Evolutionary conservation across 2,888 invertebrate genomes (phyloP), one percentile per base, ranked within the genome.

Genomic region (Stenoptilia bipunctidactyla): DNA sequence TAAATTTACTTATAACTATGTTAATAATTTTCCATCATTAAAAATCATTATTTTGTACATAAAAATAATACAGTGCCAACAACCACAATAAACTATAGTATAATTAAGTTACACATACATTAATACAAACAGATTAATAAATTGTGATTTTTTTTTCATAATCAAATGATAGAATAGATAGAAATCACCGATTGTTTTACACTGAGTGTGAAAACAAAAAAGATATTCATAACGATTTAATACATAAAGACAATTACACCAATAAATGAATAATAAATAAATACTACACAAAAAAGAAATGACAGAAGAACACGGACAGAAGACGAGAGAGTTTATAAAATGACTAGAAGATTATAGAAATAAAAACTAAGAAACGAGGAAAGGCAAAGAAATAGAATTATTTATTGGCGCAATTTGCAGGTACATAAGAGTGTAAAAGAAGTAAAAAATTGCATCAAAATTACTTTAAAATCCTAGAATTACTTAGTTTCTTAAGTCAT

Each of bases 21-120:
- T 73, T 76, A 75, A 62, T 66, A 14, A 12, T 34, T 63, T 59
- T 58, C 47, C 58, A 61, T 66, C 61, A 69, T 67, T 70, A 74
- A 70, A n/a, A 75, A 75, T 72, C 69, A 73, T 75, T 79, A 77
- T 82, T 34, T 82, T 82, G 83, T 82, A 83, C 83, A 82, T 60
- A 62, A 66, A 57, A 80, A 74, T 76, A 76, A 77, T 77, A 76
- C 68, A 67, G 63, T 72, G 65, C 71, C 75, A 77, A 80, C 82
- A 72, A 76, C 75, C 70, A 66, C 66, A 58, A 79, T 76, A 77
- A 73, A 80, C 73, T 79, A 72, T 75, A 63, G 64, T 34, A 9
- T n/a, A n/a, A n/a, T 30, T 69, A 76, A 69, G 69, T 66, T 75
- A 73, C 55, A 75, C 74, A 67, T 70, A 60, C 58, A 61, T 66